These are phyloP conservation scores for Tetranychus truncatus DNA, from an alignment of 2,888 invertebrate species.

Conservation along the genomic window DNA sequence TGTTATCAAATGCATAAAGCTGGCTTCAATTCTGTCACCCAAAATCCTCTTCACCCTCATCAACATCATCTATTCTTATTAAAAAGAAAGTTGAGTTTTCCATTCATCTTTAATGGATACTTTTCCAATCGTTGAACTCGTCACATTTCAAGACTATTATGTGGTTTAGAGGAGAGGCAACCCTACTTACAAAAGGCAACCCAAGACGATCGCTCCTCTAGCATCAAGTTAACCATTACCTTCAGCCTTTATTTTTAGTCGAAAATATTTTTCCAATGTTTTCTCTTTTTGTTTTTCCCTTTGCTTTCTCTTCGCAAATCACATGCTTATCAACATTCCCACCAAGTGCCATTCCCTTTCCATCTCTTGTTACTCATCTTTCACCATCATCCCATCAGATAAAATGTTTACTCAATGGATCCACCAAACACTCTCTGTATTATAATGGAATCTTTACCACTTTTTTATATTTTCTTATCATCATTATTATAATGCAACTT, in stretches of 20 bases:
- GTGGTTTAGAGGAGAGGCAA: too few species aligned
- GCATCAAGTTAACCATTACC: too few species aligned
- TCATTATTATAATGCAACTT: too few species aligned
- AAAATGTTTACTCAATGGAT: not conserved
- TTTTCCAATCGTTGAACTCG: not conserved
- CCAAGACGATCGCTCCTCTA: too few species aligned
- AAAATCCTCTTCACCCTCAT: not conserved
- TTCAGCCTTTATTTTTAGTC: too few species aligned
- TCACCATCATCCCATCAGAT: not conserved
- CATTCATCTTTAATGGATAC: not conserved
- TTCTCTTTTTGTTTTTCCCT: too few species aligned
- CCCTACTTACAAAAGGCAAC: too few species aligned
- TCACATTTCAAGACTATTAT: too few species aligned
- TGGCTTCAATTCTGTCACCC: not conserved
- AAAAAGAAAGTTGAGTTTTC: not conserved
- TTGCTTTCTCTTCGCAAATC: not conserved
- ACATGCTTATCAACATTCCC: not conserved
- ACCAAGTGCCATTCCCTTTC: not conserved
- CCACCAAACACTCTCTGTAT: not conserved
- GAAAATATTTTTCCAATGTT: too few species aligned
- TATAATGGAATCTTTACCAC: not conserved
- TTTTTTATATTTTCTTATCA: too few species aligned
- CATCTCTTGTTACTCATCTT: not conserved
- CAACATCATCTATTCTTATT: conserved; percentile 6
- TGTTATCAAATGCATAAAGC: not conserved